Conservation (phyloP, 2,113 vertebrate genomes). For the Tautogolabrus adspersus region DNA sequence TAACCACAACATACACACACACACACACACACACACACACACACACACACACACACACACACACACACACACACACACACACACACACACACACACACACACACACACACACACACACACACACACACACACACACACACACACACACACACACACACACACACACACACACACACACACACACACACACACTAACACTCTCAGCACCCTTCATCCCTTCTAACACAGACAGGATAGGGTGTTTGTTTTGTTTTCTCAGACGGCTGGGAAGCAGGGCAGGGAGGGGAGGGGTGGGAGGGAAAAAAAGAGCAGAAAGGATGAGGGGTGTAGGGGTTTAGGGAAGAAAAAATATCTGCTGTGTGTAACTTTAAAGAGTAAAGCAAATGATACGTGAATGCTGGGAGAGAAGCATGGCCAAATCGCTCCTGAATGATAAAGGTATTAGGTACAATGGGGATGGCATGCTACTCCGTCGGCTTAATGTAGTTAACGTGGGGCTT, state of each 20-base stretch:
- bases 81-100: no score
- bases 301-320: conserved; percentile 43
- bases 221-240: conserved; percentile 71
- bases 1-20: conserved; percentile 17
- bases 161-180: no score
- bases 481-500: conserved; percentile 76
- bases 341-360: conserved; percentile 32
- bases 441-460: conserved; percentile 76
- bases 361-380: conserved; percentile 54
- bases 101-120: no score
- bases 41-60: no score
- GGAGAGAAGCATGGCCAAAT: conserved; percentile 75
- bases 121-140: no score
- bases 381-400: conserved; percentile 75
- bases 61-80: no score
- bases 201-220: conserved; percentile 34
- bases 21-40: no score
- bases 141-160: no score
- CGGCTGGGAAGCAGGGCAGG: conserved; percentile 36
- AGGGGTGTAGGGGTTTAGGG: conserved; percentile 9
- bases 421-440: conserved; percentile 74
- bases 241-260: conserved; percentile 81
- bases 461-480: conserved; percentile 78
- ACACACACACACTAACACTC: not conserved
- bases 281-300: conserved; percentile 31